Evolutionary conservation across 2,113 vertebrate species (phyloP).

Genomic region (Setophaga coronata): DNA sequence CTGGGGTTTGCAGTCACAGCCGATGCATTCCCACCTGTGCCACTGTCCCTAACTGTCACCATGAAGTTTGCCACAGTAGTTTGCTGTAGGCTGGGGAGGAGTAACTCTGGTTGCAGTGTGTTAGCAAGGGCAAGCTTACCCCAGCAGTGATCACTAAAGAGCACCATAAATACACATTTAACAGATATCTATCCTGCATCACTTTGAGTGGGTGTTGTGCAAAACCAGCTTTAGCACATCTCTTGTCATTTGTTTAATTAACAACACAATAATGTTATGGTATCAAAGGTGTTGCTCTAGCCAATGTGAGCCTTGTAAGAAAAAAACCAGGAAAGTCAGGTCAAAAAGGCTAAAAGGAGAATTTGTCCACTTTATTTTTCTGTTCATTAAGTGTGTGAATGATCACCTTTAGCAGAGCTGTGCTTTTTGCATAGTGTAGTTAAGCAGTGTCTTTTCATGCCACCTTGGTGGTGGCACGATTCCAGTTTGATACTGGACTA

Average conservation of each 20-base stretch:
- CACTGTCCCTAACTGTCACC: not conserved
- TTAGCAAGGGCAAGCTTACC: not conserved
- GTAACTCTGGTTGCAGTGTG: fast-evolving
- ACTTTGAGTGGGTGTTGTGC: not conserved
- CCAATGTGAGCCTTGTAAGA: not conserved
- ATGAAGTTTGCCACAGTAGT: not conserved
- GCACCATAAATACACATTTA: not conserved
- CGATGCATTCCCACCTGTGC: not conserved
- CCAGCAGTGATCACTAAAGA: not conserved
- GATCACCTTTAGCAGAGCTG: not conserved
- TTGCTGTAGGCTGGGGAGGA: not conserved
- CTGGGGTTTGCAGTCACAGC: not conserved
- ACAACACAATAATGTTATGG: not conserved
- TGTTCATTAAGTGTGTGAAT: fast-evolving
- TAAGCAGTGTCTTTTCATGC: not conserved
- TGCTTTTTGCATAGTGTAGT: fast-evolving
- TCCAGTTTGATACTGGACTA: not conserved
- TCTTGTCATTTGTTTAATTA: not conserved
- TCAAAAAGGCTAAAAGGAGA: not conserved
- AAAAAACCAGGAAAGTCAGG: not conserved
- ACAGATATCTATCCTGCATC: not conserved
- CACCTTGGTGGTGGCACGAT: not conserved
- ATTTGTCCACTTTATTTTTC: not conserved
- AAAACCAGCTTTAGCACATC: not conserved
- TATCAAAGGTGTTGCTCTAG: not conserved